A percentile compares a stretch with the other conserved stretches of the same genome.
phyloP scores from a whole-genome alignment of 2,797 vertebrate species.

The Eospalax fontanierii region DNA sequence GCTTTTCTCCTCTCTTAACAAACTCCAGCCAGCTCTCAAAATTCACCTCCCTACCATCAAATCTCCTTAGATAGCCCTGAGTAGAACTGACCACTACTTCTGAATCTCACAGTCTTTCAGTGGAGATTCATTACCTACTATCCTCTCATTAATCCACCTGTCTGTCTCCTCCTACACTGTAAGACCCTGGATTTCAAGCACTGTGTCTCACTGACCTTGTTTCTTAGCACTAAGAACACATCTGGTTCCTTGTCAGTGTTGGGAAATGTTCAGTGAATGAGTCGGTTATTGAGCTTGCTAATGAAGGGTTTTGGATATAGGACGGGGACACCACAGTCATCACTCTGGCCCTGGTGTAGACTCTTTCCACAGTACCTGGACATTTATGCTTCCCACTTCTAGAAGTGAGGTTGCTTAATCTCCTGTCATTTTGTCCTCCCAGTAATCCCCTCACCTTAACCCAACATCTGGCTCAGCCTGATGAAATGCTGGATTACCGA shows the following conservation, averaged over 20 bases:
- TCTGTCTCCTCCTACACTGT: background rate
- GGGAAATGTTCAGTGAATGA: background rate
- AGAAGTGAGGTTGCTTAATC: conserved; percentile 19
- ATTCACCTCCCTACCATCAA: background rate
- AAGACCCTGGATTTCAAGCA: background rate
- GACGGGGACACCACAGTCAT: background rate
- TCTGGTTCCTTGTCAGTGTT: background rate
- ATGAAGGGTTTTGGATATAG: background rate
- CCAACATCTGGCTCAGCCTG: conserved; percentile 83
- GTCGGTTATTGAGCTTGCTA: background rate
- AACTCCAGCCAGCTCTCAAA: background rate
- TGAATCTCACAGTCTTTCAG: background rate
- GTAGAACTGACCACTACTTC: background rate
- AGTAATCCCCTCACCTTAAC: background rate
- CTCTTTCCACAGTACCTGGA: background rate
- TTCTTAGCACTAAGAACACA: background rate
- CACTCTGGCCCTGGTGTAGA: background rate
- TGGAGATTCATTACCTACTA: background rate
- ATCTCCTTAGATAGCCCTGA: background rate
- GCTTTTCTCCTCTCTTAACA: background rate
- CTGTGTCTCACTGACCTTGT: background rate
- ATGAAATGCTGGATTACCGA: conserved; percentile 80
- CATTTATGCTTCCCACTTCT: background rate
- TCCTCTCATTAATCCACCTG: background rate
- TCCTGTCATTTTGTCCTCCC: conserved; percentile 3